Conservation (phyloP, 2,797 vertebrate genomes). For the Sebastiscus albofasciatus region DNA sequence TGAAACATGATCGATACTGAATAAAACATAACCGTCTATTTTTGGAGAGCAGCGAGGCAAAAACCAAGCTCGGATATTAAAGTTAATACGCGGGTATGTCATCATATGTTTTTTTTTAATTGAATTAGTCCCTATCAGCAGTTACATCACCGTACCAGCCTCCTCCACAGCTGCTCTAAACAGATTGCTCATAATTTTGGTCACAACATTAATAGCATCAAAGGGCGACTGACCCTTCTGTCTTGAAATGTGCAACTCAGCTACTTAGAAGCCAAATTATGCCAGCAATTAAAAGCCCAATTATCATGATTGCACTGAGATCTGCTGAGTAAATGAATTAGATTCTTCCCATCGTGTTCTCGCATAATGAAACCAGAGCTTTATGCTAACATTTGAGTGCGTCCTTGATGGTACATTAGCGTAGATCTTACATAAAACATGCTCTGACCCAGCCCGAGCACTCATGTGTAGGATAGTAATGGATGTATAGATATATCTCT, state of each 20-base stretch:
- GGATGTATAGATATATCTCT: slow-evolving; percentile 36
- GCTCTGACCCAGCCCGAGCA: slow-evolving; percentile 31
- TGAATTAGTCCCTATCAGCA: not conserved
- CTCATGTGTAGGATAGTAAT: slow-evolving; percentile 54
- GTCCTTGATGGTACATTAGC: slow-evolving; percentile 7
- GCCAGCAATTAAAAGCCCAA: slow-evolving; percentile 52
- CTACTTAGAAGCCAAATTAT: slow-evolving; percentile 37
- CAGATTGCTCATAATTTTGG: slow-evolving; percentile 7
- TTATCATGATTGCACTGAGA: slow-evolving; percentile 30
- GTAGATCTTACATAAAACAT: slow-evolving; percentile 61
- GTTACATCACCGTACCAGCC: not conserved
- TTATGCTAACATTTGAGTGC: slow-evolving; percentile 13
- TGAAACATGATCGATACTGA: not conserved
- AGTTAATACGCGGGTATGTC: not conserved
- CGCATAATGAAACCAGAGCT: slow-evolving; percentile 23
- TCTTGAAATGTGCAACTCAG: slow-evolving; percentile 29
- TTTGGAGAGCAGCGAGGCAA: not conserved
- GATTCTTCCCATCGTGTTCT: slow-evolving; percentile 7
- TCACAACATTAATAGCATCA: slow-evolving; percentile 12
- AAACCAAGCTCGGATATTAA: not conserved
- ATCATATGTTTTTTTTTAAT: not conserved
- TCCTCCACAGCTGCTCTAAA: not conserved
- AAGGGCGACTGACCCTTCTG: not conserved
- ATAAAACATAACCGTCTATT: not conserved
- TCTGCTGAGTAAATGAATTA: slow-evolving; percentile 35